Percentiles rank a stretch among this genome's conserved stretches.
Evolutionary conservation across 1,140 invertebrate species (phyloP).

Genomic region (Aphaenogaster floridana): DNA sequence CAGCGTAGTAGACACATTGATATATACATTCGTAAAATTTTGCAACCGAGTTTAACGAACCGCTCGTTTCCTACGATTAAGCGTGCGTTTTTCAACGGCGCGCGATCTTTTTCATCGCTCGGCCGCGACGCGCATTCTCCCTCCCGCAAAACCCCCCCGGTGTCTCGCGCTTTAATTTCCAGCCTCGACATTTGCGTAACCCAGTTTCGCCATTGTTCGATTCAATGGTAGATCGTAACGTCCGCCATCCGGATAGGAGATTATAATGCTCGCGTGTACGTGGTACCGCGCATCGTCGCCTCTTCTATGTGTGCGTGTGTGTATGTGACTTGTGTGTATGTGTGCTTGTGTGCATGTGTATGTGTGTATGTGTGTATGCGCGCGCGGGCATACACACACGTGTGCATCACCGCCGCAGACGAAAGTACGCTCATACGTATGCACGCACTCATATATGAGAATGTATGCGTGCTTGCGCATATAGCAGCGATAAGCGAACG

Average conservation of each 20-base stretch:
- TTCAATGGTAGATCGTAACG: conserved; percentile 85
- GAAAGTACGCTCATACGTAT: conserved; percentile 22
- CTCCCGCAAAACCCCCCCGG: conserved; percentile 17
- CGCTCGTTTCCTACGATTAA: conserved; percentile 58
- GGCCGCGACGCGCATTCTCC: neutral
- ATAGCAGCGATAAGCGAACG: conserved; percentile 77
- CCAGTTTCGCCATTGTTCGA: conserved; percentile 86
- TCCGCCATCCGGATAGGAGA: conserved; percentile 81
- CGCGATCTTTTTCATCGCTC: conserved; percentile 68
- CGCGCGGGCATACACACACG: neutral
- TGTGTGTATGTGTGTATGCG: conserved; percentile 38
- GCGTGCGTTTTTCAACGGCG: conserved; percentile 58
- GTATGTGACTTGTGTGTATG: neutral
- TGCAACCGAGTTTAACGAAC: conserved; percentile 51
- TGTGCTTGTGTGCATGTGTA: neutral
- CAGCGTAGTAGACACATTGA: neutral
- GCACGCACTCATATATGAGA: conserved; percentile 24
- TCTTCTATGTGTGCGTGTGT: neutral
- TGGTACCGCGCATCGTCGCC: conserved; percentile 69
- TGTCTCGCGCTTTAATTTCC: conserved; percentile 84
- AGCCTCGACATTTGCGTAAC: conserved; percentile 86
- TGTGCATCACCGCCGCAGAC: conserved; percentile 1
- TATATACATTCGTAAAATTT: conserved; percentile 1
- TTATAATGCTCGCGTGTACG: conserved; percentile 76
- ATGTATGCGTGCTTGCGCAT: conserved; percentile 38